Base-by-base conservation (phyloP, 92 coral and sea anemone species). In the Hydrozoanthus gracilis region DNA sequence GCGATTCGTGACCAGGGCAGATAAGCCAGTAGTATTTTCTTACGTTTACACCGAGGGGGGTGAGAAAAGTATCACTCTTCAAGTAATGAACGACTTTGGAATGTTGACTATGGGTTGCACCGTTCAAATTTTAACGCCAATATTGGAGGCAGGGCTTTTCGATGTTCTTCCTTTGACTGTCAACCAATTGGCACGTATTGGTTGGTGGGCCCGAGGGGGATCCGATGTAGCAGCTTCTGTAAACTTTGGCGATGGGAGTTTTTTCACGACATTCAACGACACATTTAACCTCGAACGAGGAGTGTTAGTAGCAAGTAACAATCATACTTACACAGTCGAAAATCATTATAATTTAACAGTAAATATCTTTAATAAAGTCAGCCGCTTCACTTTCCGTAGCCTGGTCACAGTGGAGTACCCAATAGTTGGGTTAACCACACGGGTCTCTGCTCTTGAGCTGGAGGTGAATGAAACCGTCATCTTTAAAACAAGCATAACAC, bases 381-480 rank as follows among this genome's bases (percentile, higher is more conserved):
- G 91, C 52, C 44, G 12, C 10, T 18, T 71, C 17, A 73, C 71
- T 6, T 82, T 83, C 4, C 61, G 44, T 9, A 71, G 88, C 8
- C 44, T 93, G 78, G 87, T 88, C 11, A 83, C 86, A 27, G 87
- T 95, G 1, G 94, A 87, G 65, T 50, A 62, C 9, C 92, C 91
- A 6, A 87, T 95, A 14, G 73, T 17, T 18, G 89, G 90, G 6
- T 45, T 95, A 16, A 83, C 88, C 13, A 87, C 90, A 18, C 51
- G 45, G 7, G 92, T 93, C 79, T 65, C 85, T 0, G 84, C 86
- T 35, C 89, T 92, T 7, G 95, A 93, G 56, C 93, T 95, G 71
- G 98, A 95, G 75, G 98, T 95, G n/a, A 95, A 95, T 60, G 98
- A 95, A 77, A 95, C 93, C 6, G 84, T 95, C 51, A 73, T 44